Evolutionary conservation across 1,140 invertebrate species (phyloP).

Genomic region (Drosophila cardini): DNA sequence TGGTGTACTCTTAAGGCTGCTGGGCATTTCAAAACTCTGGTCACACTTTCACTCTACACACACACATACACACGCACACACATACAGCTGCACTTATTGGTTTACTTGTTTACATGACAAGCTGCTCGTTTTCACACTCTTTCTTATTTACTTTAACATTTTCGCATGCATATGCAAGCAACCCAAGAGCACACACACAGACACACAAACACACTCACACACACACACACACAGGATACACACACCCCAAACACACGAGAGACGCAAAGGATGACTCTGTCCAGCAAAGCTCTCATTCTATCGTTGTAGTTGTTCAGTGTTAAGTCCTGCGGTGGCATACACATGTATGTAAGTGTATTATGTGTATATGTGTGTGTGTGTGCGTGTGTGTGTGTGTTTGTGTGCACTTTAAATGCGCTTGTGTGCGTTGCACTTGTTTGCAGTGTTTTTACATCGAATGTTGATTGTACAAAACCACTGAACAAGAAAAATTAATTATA

Average conservation of each 20-base stretch:
- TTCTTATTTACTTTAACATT: slow-evolving; percentile 82
- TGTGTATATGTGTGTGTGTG: slow-evolving; percentile 12
- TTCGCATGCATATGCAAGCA: slow-evolving; percentile 82
- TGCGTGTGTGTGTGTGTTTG: slow-evolving; percentile 37
- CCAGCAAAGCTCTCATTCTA: slow-evolving; percentile 56
- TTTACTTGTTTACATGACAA: slow-evolving; percentile 83
- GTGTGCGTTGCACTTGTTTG: slow-evolving; percentile 77
- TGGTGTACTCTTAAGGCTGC: slow-evolving; percentile 5
- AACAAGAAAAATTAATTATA: slow-evolving; percentile 84
- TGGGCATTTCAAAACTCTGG: slow-evolving; percentile 29
- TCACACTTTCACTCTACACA: slow-evolving; percentile 9
- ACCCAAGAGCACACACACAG: slow-evolving; percentile 45
- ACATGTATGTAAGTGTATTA: slow-evolving; percentile 2
- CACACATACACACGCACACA: slow-evolving; percentile 7
- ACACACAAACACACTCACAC: slow-evolving; percentile 17
- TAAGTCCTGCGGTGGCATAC: slow-evolving; percentile 72
- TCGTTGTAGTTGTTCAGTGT: slow-evolving; percentile 63
- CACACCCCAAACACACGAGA: neutral
- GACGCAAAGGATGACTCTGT: slow-evolving; percentile 26
- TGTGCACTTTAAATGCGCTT: slow-evolving; percentile 69
- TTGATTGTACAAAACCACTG: slow-evolving; percentile 84
- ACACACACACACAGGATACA: slow-evolving; percentile 5
- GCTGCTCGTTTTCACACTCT: slow-evolving; percentile 82
- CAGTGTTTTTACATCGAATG: slow-evolving; percentile 79
- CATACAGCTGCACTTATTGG: slow-evolving; percentile 53